Conservation (phyloP, 2,113 vertebrate genomes). For the Polyodon spathula region DNA sequence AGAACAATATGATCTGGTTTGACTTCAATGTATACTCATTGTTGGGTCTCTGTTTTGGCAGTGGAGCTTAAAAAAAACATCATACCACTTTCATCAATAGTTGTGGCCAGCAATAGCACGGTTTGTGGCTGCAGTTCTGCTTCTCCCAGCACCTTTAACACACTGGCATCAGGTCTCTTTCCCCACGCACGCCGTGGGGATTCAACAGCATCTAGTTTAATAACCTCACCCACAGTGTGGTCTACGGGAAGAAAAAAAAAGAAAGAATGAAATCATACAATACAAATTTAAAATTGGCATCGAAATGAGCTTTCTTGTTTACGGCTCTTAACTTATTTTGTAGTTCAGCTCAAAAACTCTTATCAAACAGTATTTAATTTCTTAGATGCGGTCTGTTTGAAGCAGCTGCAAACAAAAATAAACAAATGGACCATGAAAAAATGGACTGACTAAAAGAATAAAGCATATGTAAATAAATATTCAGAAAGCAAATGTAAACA, state of each 20-base stretch:
- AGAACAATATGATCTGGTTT: no score
- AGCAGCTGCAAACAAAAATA: not conserved
- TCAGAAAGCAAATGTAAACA: not conserved
- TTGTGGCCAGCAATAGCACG: constrained; percentile 54
- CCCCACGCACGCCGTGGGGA: constrained; percentile 72
- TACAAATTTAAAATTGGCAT: not conserved
- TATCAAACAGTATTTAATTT: not conserved
- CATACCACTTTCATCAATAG: constrained; percentile 19
- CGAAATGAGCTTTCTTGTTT: not conserved
- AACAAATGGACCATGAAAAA: not conserved
- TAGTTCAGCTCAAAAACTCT: not conserved
- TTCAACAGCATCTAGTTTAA: constrained; percentile 56
- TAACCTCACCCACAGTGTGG: constrained; percentile 66
- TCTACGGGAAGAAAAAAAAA: constrained; percentile 43
- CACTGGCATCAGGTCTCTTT: constrained; percentile 62
- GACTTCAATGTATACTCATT: no score
- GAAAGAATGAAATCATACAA: not conserved
- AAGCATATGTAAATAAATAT: not conserved
- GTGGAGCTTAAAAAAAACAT: not conserved
- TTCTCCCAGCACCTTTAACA: constrained; percentile 73
- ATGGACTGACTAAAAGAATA: not conserved
- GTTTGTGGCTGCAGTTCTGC: constrained; percentile 77
- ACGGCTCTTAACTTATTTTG: not conserved
- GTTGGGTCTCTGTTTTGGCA: no score
- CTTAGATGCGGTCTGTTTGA: no score